Evolutionary conservation across 2,888 invertebrate genomes (phyloP).

Genomic region (Meloe dianella): DNA sequence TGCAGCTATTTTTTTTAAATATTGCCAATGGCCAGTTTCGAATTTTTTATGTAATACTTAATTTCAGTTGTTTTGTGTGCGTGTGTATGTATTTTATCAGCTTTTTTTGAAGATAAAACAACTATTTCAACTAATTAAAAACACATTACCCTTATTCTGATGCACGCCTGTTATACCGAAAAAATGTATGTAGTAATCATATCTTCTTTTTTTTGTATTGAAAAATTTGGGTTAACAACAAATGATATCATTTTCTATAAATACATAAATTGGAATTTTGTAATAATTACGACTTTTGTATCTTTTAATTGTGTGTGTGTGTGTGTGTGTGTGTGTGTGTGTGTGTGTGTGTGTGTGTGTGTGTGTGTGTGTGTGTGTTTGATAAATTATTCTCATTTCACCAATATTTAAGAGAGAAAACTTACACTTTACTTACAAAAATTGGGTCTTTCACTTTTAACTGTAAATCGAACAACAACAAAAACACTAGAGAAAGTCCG

Average conservation of each 20-base stretch:
- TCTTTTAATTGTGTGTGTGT: neutral
- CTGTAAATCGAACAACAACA: neutral
- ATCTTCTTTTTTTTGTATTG: neutral
- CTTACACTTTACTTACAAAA: neutral
- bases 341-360: too few relatives aligned
- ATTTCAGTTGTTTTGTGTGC: neutral
- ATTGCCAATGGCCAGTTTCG: too few relatives aligned
- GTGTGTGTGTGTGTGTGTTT: too few relatives aligned
- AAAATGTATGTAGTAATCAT: neutral
- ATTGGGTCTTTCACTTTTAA: neutral
- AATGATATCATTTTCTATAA: neutral
- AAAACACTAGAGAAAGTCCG: neutral
- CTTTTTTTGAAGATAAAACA: neutral
- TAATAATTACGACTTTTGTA: neutral
- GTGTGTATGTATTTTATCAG: too few relatives aligned
- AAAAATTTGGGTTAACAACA: neutral
- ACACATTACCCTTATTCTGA: neutral
- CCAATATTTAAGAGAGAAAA: neutral
- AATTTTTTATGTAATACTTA: neutral
- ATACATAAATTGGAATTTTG: too few relatives aligned
- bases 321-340: too few relatives aligned
- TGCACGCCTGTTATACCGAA: neutral
- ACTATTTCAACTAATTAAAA: neutral
- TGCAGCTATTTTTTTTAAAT: too few relatives aligned
- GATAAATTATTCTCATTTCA: neutral